A percentile compares a stretch with the other conserved stretches of the same genome.
Evolutionary conservation across 2,797 vertebrate species (phyloP).

Genomic region (Pangasius macronema): DNA sequence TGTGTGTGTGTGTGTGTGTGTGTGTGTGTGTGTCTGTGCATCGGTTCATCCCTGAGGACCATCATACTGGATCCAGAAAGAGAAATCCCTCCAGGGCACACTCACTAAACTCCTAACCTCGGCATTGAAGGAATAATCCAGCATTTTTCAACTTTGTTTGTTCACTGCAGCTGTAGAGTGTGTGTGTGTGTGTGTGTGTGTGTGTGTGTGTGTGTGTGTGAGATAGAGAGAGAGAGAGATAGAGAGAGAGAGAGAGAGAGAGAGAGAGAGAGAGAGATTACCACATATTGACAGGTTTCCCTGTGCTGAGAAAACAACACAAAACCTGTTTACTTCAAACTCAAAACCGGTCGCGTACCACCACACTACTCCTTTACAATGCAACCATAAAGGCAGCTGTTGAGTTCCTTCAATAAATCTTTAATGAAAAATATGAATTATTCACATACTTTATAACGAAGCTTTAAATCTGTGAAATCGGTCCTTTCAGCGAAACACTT

Average conservation of each 20-base stretch:
- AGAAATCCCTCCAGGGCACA: conserved; percentile 26
- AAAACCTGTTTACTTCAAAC: not conserved
- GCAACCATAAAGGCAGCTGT: not conserved
- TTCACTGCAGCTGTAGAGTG: not conserved
- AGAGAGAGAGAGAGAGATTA: not conserved
- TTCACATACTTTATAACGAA: not conserved
- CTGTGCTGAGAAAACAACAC: not conserved
- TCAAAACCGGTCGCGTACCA: not conserved
- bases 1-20: conserved; percentile 47
- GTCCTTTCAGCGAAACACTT: not conserved
- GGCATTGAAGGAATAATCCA: not conserved
- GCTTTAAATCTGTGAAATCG: not conserved
- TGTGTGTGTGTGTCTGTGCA: not conserved
- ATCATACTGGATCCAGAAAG: conserved; percentile 40
- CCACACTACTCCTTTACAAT: not conserved
- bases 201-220: not conserved
- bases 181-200: conserved; percentile 4
- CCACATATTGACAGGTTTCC: not conserved
- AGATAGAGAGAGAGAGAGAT: too few relatives aligned
- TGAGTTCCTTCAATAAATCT: not conserved
- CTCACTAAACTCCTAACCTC: conserved; percentile 28
- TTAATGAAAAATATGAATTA: not conserved
- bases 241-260: too few relatives aligned
- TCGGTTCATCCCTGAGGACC: conserved; percentile 59
- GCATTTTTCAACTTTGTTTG: not conserved